Conservation (phyloP, 2,888 invertebrate genomes). For the Lumbricus terrestris region DNA sequence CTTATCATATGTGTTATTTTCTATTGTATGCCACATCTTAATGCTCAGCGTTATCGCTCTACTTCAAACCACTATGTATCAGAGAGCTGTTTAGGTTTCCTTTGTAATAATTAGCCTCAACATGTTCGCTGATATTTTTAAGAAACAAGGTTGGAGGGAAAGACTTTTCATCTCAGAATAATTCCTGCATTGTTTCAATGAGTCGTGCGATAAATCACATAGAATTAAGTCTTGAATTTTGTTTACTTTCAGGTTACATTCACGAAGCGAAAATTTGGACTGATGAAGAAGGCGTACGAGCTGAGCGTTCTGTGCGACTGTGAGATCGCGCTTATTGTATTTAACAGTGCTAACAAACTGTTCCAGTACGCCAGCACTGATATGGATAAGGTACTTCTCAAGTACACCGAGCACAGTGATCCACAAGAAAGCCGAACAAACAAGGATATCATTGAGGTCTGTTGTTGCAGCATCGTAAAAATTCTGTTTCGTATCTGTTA, state of each 20-base stretch:
- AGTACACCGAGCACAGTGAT: slow-evolving; percentile 99
- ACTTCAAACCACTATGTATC: not conserved
- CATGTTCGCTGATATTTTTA: not conserved
- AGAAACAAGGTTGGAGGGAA: not conserved
- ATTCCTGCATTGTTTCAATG: not conserved
- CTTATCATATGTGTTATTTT: not conserved
- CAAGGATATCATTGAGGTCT: slow-evolving; percentile 98
- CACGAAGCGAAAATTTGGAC: slow-evolving; percentile 99
- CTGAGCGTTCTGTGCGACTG: slow-evolving; percentile 98
- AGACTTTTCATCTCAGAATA: not conserved
- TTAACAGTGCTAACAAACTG: slow-evolving; percentile 97
- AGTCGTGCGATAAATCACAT: not conserved
- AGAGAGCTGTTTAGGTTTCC: not conserved
- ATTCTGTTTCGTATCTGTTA: not conserved
- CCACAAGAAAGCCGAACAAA: slow-evolving; percentile 99
- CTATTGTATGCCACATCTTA: not conserved
- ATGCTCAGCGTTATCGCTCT: not conserved
- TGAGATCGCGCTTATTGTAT: slow-evolving; percentile 98
- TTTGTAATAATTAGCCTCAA: not conserved
- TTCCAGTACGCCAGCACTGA: slow-evolving; percentile 84
- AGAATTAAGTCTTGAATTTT: not conserved
- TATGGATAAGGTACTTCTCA: slow-evolving; percentile 94
- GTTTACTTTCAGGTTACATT: slow-evolving; percentile 83
- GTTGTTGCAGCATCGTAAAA: not conserved
- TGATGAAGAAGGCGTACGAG: slow-evolving; percentile 99